A percentile compares a stretch with the other conserved stretches of the same genome.
phyloP scores from a whole-genome alignment of 2,113 vertebrate species.

The Pseudopodoces humilis region DNA sequence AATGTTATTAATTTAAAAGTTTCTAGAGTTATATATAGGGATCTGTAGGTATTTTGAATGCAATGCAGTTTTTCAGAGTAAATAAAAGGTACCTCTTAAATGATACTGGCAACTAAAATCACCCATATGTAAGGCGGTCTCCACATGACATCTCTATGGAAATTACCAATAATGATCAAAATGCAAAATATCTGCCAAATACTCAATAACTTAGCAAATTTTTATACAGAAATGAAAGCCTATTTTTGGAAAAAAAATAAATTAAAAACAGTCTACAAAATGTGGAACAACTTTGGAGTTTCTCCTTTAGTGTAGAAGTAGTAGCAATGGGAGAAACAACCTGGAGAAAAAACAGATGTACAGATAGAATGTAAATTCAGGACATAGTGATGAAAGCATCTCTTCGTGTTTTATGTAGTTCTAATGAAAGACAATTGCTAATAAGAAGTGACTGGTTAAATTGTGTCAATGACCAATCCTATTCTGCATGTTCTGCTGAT shows the following conservation, averaged over 20 bases:
- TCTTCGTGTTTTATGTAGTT: background rate
- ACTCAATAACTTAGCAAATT: background rate
- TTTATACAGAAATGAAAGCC: background rate
- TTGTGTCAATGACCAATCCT: conserved; percentile 44
- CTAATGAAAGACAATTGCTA: conserved; percentile 25
- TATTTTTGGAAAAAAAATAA: background rate
- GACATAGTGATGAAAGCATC: background rate
- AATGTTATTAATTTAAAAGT: conserved; percentile 50
- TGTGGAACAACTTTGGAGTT: background rate
- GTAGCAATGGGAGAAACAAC: background rate
- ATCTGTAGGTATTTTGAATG: conserved; percentile 55
- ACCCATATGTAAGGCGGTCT: background rate
- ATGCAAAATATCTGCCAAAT: background rate
- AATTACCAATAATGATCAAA: background rate
- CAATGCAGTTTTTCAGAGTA: conserved; percentile 13
- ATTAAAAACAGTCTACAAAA: background rate
- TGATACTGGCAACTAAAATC: background rate
- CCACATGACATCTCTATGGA: background rate
- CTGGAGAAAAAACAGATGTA: background rate
- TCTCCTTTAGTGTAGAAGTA: background rate
- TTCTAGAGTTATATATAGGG: conserved; percentile 57
- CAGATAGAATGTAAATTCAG: background rate
- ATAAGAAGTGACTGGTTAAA: conserved; percentile 44
- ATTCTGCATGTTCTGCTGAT: conserved; percentile 35
- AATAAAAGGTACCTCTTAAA: conserved; percentile 38